Evolutionary conservation across 2,888 invertebrate genomes (phyloP).

Genomic region (Lasioglossum lativentre): DNA sequence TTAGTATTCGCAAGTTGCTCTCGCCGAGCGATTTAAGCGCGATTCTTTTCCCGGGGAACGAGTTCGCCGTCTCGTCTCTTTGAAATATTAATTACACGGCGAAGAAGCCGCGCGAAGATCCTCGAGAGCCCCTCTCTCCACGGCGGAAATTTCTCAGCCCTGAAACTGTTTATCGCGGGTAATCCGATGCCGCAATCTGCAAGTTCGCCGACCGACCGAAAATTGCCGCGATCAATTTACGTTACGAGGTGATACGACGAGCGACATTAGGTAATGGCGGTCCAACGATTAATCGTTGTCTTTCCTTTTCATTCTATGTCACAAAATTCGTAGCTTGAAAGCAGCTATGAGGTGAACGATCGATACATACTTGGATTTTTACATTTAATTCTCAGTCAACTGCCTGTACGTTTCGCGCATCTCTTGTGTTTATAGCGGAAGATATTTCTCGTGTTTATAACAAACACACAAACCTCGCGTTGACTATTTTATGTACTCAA

Average conservation of each 20-base stretch:
- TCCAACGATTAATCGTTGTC: no score
- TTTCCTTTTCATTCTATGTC: no score
- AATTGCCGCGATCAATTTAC: constrained; percentile 56
- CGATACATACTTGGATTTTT: no score
- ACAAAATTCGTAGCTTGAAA: no score
- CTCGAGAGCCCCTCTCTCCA: background rate
- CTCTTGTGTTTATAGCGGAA: background rate
- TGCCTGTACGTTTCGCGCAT: no score
- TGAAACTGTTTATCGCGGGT: constrained; percentile 54
- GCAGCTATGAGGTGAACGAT: no score
- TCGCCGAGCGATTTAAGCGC: background rate
- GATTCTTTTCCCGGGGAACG: background rate
- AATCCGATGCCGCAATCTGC: constrained; percentile 52
- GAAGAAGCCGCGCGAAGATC: constrained; percentile 18
- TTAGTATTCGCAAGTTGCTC: background rate
- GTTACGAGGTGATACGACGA: constrained; percentile 38
- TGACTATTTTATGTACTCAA: background rate
- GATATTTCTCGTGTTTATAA: background rate
- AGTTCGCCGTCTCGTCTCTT: background rate
- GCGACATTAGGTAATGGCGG: constrained; percentile 13
- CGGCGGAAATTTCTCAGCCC: constrained; percentile 35
- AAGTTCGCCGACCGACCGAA: constrained; percentile 37
- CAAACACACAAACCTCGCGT: no score
- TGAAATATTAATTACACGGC: constrained; percentile 24
- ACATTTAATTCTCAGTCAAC: no score